These are phyloP conservation scores for Gryllus longicercus DNA, from an alignment of 2,888 invertebrate species.

Conservation along the genomic window DNA sequence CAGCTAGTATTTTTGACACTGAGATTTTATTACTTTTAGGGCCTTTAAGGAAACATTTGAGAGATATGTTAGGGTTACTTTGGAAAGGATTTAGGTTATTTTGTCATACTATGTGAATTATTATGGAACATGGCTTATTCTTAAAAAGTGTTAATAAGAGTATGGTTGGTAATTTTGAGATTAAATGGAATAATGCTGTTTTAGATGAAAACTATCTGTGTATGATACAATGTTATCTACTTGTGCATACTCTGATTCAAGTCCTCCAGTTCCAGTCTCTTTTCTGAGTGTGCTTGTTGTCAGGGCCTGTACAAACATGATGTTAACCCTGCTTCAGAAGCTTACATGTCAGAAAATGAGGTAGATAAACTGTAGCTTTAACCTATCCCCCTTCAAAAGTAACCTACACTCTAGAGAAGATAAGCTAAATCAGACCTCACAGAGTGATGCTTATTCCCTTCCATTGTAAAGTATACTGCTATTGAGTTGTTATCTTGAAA, in stretches of 20 bases:
- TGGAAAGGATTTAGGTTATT: slow-evolving; percentile 19
- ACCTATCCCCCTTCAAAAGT: slow-evolving; percentile 6
- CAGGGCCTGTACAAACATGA: not conserved
- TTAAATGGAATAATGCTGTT: not conserved
- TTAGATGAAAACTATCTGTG: not conserved
- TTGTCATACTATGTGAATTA: slow-evolving; percentile 26
- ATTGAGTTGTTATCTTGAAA: slow-evolving; percentile 10
- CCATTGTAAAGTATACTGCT: not conserved
- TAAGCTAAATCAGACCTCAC: not conserved
- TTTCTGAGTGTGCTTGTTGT: not conserved
- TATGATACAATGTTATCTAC: not conserved
- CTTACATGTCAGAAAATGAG: not conserved
- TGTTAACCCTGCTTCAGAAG: slow-evolving; percentile 5
- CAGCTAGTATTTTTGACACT: slow-evolving; percentile 31
- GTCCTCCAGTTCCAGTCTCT: not conserved
- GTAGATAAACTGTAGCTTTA: not conserved
- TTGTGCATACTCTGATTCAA: not conserved
- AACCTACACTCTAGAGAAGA: slow-evolving; percentile 2
- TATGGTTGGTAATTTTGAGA: slow-evolving; percentile 8
- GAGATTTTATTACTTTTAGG: slow-evolving; percentile 29
- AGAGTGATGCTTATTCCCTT: slow-evolving; percentile 11
- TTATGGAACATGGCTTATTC: not conserved
- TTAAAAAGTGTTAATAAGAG: slow-evolving; percentile 19
- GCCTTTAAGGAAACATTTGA: slow-evolving; percentile 24
- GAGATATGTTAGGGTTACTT: slow-evolving; percentile 17